phyloP scores from a whole-genome alignment of 2,797 vertebrate species.

The Protonibea diacanthus region DNA sequence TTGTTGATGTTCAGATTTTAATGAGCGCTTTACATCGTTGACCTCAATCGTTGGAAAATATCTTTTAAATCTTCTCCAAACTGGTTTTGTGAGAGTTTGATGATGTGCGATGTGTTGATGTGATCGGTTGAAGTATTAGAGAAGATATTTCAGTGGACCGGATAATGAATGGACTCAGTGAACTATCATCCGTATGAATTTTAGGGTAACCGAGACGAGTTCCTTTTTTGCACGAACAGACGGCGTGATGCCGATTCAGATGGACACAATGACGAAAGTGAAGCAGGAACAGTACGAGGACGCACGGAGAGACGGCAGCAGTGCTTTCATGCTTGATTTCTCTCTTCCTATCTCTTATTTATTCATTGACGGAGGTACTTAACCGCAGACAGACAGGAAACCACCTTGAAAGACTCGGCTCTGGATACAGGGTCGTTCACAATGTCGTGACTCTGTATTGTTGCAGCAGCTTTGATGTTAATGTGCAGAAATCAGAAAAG shows the following conservation, averaged over 20 bases:
- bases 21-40: too few relatives aligned
- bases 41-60: too few relatives aligned
- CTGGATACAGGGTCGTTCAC: background rate
- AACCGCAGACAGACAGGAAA: background rate
- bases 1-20: too few relatives aligned
- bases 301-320: slow-evolving; percentile 16
- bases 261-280: slow-evolving; percentile 35
- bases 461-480: background rate
- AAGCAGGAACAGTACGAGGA: slow-evolving; percentile 37
- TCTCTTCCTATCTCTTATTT: slow-evolving; percentile 33
- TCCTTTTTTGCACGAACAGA: slow-evolving; percentile 9
- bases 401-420: background rate
- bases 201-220: background rate
- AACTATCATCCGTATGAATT: background rate
- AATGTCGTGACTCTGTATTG: background rate
- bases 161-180: too few relatives aligned
- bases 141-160: background rate
- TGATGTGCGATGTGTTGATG: too few relatives aligned
- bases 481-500: background rate
- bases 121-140: background rate
- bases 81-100: too few relatives aligned
- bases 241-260: slow-evolving; percentile 30
- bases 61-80: too few relatives aligned
- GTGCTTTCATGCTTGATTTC: slow-evolving; percentile 25
- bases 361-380: slow-evolving; percentile 10